Percentiles rank a stretch among this genome's conserved stretches.
Evolutionary conservation across 2,888 invertebrate species (phyloP).

Genomic region (Cephus nigrinus): DNA sequence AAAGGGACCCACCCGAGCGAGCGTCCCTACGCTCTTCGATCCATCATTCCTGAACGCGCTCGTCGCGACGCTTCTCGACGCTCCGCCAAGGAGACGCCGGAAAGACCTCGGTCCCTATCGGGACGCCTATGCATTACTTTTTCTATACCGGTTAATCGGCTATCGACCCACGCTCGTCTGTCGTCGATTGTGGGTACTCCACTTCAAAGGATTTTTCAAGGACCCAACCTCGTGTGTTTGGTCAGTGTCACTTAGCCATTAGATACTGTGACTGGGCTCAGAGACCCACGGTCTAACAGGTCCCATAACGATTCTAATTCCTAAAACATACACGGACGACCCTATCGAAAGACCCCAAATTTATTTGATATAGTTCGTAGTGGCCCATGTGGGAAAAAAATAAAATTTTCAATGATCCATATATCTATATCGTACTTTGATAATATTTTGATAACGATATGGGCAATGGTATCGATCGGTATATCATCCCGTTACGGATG

Average conservation of each 20-base stretch:
- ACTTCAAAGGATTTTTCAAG: background rate
- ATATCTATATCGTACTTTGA: background rate
- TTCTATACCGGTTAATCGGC: background rate
- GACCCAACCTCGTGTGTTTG: background rate
- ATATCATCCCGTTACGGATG: background rate
- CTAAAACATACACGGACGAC: background rate
- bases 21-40: background rate
- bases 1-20: background rate
- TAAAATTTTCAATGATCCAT: background rate
- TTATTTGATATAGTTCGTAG: background rate
- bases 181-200: background rate
- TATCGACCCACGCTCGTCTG: background rate
- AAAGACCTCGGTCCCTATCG: background rate
- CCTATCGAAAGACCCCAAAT: background rate
- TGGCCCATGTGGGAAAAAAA: background rate
- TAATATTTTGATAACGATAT: background rate
- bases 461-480: background rate
- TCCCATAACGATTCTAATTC: background rate
- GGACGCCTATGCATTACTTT: background rate
- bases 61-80: background rate
- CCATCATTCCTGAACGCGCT: background rate
- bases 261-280: background rate
- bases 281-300: background rate
- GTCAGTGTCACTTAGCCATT: background rate
- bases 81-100: background rate